Base-by-base conservation (phyloP, 2,888 invertebrate genomes). In the Neelides folsomi region DNA sequence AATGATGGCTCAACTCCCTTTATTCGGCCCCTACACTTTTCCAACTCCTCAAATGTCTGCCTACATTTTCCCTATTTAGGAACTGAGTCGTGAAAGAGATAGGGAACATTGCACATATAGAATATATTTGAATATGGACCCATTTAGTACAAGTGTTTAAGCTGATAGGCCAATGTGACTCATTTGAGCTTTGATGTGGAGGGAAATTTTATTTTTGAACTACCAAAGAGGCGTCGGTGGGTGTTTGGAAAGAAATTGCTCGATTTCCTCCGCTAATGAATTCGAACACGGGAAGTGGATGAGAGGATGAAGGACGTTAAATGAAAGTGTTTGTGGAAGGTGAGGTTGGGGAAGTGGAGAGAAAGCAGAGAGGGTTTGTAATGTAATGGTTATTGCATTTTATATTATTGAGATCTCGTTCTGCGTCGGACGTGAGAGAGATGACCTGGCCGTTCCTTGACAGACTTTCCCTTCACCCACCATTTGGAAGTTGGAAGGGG, bases 321-420 rank as follows among this genome's bases (percentile, higher is more conserved):
- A 42, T 42, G 15, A 19, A 15, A 42, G 15, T 42, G 16, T 19
- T 15, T 42, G 42, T 7, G 3, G 27, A 27, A 19, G 15, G 42
- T 16, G 39, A 39, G 4, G 15, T 5, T 39, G n/a, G 42, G 9
- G 42, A 15, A 16, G 16, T n/a, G n/a, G n/a, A n/a, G n/a, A n/a
- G 42, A 42, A 42, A 18, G 42, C 19, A 6, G 6, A 18, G 42
- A 42, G 15, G 13, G 9, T 5, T 9, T 42, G 42, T 42, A 42
- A 42, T 42, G 42, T 12, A 15, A 42, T 42, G 42, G 42, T 42
- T 42, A 42, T 42, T 42, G 42, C 42, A 42, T 42, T 42, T 42
- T 42, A 42, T 42, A 19, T n/a, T n/a, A 39, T 13, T n/a, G 39
- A 15, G 39, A 13, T n/a, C 15, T n/a, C 13, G 39, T n/a, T n/a